Base-by-base conservation (phyloP, 1,140 invertebrate genomes). In the Lucilia sericata region DNA sequence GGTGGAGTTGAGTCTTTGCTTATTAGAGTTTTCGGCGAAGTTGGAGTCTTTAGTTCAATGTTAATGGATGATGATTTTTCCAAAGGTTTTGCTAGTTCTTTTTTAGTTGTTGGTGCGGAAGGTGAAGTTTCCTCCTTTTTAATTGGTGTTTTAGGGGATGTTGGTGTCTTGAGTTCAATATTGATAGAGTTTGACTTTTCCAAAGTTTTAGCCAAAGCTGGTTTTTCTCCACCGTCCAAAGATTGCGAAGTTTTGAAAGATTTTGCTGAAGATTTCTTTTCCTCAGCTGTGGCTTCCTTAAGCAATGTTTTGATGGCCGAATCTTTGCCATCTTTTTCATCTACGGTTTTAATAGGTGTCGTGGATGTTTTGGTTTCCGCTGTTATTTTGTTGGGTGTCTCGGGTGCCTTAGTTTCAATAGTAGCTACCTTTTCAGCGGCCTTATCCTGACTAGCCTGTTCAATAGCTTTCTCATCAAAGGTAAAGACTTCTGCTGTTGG, bases 401-500 rank as follows among this genome's bases (percentile, higher is more conserved):
- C 10, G 0, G 42, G 42, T 42, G 42, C 5, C 42, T 42, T 42
- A 0, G 7, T 7, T 1, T 42, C 42, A 42, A 7, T 42, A 42
- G 0, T 42, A 10, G 42, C 10, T 10, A 42, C 42, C 42, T 25
- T 78, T 36, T 80, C 34, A 8, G 5, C 19, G 17, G n/a, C 82
- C 55, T 47, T 30, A 70, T 8, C 17, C 17, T 78, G 34, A 36
- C 10, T 42, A 10, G 30, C 49, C 17, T n/a, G 9, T n/a, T 78
- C 42, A 25, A 90, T 86, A 5, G 81, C 82, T 12, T 85, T 84
- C 85, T 87, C 86, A 76, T 90, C 88, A 19, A 90, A 90, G 12
- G 87, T 90, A 21, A 90, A 90, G 2, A 90, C 86, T 55, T 90
- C 87, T 0, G 89, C 86, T 7, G 86, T 86, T 49, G 85, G 85